A percentile compares a stretch with the other conserved stretches of the same genome.
Conservation (phyloP, 2,888 invertebrate genomes). For the Diaperis boleti region DNA sequence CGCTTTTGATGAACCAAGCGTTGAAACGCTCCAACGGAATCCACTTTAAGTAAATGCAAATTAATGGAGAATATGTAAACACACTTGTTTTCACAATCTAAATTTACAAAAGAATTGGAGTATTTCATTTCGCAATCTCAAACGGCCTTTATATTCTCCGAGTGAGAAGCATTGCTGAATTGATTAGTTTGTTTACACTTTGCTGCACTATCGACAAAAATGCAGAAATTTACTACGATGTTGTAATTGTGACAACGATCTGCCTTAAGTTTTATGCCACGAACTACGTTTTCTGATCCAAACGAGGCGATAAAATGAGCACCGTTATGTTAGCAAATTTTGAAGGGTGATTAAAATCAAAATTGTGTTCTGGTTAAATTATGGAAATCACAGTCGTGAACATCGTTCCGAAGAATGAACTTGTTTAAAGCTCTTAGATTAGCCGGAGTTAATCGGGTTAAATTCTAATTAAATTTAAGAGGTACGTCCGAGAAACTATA, state of each 20-base stretch:
- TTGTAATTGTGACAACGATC: too few species aligned
- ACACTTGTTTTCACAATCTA: conserved; percentile 12
- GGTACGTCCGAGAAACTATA: too few species aligned
- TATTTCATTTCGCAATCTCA: neutral
- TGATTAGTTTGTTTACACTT: neutral
- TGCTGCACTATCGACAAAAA: neutral
- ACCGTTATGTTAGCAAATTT: neutral
- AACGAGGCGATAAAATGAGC: neutral
- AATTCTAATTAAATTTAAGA: too few species aligned
- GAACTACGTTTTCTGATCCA: too few species aligned
- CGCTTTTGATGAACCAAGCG: neutral
- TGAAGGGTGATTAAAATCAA: neutral
- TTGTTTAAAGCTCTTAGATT: too few species aligned
- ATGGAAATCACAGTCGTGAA: conserved; percentile 1
- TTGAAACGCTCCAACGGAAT: neutral
- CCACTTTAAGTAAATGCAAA: conserved; percentile 7
- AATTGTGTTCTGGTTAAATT: neutral
- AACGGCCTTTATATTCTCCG: neutral
- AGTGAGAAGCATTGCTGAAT: neutral
- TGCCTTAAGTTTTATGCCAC: too few species aligned
- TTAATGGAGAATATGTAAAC: conserved; percentile 9
- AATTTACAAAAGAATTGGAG: conserved; percentile 7
- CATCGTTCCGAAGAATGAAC: neutral
- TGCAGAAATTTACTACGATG: too few species aligned
- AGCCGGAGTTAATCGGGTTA: too few species aligned